phyloP scores from a whole-genome alignment of 1,140 invertebrate genomes.

The Drosophila melanogaster region Release_6_plus_ISO1_MT NC_004354.4:389501-390000 shows the following conservation, averaged over 20 bases:
- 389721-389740: background rate
- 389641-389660: slow-evolving; percentile 3
- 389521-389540: too few relatives aligned
- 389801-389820: too few relatives aligned
- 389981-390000: slow-evolving; percentile 25
- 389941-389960: slow-evolving; percentile 63
- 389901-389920: slow-evolving; percentile 25
- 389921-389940: slow-evolving; percentile 17
- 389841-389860: too few relatives aligned
- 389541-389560: too few relatives aligned
- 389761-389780: background rate
- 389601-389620: slow-evolving; percentile 56
- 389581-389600: slow-evolving; percentile 21
- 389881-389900: background rate
- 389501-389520: too few relatives aligned
- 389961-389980: slow-evolving; percentile 74
- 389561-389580: background rate
- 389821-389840: too few relatives aligned
- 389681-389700: slow-evolving; percentile 25
- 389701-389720: background rate
- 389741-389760: background rate
- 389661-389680: background rate
- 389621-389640: slow-evolving; percentile 42
- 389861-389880: too few relatives aligned
- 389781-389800: background rate